These are phyloP conservation scores for Hydroisotoma schaefferi DNA, from an alignment of 2,888 invertebrate genomes.

Conservation along the genomic window DNA sequence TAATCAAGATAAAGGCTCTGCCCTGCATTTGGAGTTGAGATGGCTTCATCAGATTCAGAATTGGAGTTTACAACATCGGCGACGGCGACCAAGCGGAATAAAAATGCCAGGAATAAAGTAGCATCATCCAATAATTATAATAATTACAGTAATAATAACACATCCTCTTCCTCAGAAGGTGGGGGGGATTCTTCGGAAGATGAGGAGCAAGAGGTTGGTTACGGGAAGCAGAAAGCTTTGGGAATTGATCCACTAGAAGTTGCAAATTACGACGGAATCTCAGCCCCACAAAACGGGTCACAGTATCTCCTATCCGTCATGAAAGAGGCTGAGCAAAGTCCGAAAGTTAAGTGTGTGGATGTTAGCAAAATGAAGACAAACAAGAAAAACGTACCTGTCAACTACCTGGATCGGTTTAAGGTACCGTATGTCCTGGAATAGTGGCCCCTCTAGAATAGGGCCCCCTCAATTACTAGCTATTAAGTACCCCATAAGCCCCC, in stretches of 20 bases:
- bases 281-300: slow-evolving; percentile 42
- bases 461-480: no score
- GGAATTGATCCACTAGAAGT: slow-evolving; percentile 32
- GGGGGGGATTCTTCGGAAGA: slow-evolving; percentile 23
- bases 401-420: slow-evolving; percentile 1
- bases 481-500: no score
- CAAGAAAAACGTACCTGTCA: not conserved
- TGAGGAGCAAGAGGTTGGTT: slow-evolving; percentile 2
- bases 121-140: not conserved
- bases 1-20: no score
- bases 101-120: not conserved
- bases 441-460: no score
- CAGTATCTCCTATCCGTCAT: slow-evolving; percentile 41
- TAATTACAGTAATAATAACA: not conserved
- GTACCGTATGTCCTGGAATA: no score
- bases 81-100: not conserved
- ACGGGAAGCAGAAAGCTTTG: slow-evolving; percentile 27
- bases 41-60: slow-evolving; percentile 1
- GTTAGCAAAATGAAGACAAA: slow-evolving; percentile 9
- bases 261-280: slow-evolving; percentile 27
- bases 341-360: slow-evolving; percentile 37
- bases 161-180: slow-evolving; percentile 8
- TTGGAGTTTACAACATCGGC: slow-evolving; percentile 5
- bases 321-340: slow-evolving; percentile 31
- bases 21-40: not conserved